A percentile compares a stretch with the other conserved stretches of the same genome.
Evolutionary conservation across 2,113 vertebrate species (phyloP).

Genomic region (Vimba vimba): DNA sequence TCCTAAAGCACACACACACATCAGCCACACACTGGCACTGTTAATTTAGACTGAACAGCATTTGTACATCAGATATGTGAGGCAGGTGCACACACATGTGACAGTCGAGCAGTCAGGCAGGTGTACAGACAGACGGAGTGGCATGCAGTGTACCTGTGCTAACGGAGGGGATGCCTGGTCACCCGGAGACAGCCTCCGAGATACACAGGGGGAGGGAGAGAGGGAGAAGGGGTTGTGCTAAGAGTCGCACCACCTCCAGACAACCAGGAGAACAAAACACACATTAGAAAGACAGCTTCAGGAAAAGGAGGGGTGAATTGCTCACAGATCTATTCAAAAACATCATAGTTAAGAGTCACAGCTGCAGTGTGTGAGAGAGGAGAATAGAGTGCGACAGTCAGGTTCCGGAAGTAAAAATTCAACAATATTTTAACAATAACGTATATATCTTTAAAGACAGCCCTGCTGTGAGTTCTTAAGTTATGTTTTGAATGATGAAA

Average conservation of each 20-base stretch:
- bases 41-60: not conserved
- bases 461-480: not conserved
- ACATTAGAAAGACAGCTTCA: constrained; percentile 62
- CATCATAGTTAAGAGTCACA: not conserved
- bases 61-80: not conserved
- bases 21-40: not conserved
- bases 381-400: not conserved
- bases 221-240: constrained; percentile 66
- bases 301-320: constrained; percentile 54
- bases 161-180: constrained; percentile 70
- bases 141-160: constrained; percentile 78
- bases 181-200: constrained; percentile 70
- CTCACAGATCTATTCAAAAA: constrained; percentile 45
- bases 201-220: constrained; percentile 71
- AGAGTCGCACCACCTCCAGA: constrained; percentile 47
- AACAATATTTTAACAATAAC: not conserved
- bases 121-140: constrained; percentile 53
- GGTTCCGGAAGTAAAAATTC: not conserved
- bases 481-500: not conserved
- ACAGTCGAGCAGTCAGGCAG: constrained; percentile 30
- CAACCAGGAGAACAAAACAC: constrained; percentile 66
- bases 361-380: not conserved
- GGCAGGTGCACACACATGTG: not conserved
- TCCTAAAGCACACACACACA: constrained; percentile 72
- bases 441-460: not conserved